These are phyloP conservation scores for Brachyistius frenatus DNA, from an alignment of 2,113 vertebrate genomes.

Conservation along the genomic window DNA sequence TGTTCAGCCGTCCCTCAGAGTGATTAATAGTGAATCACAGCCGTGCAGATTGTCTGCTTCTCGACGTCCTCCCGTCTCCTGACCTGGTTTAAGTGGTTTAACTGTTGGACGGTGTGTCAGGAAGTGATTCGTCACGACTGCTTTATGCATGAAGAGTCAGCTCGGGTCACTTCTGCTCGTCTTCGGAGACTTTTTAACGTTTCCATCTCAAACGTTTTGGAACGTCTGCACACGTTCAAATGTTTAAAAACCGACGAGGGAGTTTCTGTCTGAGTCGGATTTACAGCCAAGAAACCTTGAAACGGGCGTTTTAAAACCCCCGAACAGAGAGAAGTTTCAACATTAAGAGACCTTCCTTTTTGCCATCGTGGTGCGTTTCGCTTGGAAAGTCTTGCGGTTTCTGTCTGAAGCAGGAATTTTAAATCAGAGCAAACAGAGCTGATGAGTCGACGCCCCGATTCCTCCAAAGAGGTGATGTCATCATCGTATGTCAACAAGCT, in stretches of 20 bases:
- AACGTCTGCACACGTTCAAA: not conserved
- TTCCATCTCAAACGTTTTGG: not conserved
- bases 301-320: not conserved
- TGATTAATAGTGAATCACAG: slow-evolving; percentile 47
- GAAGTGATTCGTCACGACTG: not conserved
- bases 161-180: not conserved
- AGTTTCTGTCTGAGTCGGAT: too few relatives aligned
- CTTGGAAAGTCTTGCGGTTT: slow-evolving; percentile 37
- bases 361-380: not conserved
- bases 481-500: not conserved
- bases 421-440: not conserved
- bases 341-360: not conserved
- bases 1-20: not conserved
- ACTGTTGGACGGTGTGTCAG: not conserved
- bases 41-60: not conserved
- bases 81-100: not conserved
- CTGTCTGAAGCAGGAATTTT: not conserved
- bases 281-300: too few relatives aligned
- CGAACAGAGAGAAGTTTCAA: not conserved
- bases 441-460: not conserved
- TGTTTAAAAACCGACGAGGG: not conserved
- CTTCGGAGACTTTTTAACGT: too few relatives aligned
- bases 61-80: slow-evolving; percentile 23
- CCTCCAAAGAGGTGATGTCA: not conserved
- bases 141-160: not conserved